These are phyloP conservation scores for Empidonax alnorum DNA, from an alignment of 2,113 vertebrate species.

Conservation along the genomic window DNA sequence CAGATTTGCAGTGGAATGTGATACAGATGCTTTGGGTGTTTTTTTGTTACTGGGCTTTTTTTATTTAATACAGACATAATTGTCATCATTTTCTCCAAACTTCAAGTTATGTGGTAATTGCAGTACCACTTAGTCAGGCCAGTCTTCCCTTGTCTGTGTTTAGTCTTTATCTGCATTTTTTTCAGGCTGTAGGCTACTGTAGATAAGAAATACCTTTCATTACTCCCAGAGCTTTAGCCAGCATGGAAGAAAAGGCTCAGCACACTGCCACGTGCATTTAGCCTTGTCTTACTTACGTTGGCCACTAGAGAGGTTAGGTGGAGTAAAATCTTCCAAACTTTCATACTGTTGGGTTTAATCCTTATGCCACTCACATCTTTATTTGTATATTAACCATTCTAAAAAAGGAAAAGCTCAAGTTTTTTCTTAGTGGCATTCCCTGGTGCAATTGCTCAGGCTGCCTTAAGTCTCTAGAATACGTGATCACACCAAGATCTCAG, in stretches of 20 bases:
- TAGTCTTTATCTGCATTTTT: not conserved
- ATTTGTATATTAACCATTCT: not conserved
- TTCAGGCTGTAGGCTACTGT: not conserved
- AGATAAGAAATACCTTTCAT: not conserved
- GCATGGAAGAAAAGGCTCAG: not conserved
- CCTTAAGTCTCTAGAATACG: not conserved
- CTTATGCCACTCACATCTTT: not conserved
- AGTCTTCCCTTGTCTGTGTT: not conserved
- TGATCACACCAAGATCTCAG: not conserved
- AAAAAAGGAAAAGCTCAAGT: not conserved
- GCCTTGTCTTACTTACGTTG: not conserved
- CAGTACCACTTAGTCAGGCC: not conserved
- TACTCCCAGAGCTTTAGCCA: not conserved
- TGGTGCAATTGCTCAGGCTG: not conserved
- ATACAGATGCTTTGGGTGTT: not conserved
- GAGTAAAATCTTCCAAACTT: not conserved
- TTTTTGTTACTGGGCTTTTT: not conserved
- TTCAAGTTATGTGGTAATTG: not conserved
- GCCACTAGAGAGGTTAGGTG: not conserved
- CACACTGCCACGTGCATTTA: not conserved
- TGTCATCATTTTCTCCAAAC: not conserved
- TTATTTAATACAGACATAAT: not conserved
- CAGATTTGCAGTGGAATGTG: not conserved
- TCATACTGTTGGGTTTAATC: not conserved
- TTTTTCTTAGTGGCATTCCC: not conserved